Evolutionary conservation across 1,140 invertebrate genomes (phyloP).

Genomic region (Dryas iulia): DNA sequence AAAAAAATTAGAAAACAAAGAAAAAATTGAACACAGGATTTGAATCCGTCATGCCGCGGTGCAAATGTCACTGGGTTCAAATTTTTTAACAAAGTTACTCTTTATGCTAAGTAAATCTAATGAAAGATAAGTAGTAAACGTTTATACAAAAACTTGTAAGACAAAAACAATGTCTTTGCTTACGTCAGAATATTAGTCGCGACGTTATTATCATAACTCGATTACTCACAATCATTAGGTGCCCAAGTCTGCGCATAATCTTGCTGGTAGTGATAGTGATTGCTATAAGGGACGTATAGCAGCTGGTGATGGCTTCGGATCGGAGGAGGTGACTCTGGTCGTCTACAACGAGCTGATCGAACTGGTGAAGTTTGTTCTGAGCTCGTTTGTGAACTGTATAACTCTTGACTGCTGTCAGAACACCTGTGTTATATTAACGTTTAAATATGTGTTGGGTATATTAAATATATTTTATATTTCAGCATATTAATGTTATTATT

Average conservation of each 20-base stretch:
- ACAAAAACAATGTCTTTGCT: background rate
- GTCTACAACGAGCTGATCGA: conserved; percentile 63
- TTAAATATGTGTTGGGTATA: too few species aligned
- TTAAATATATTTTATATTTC: too few species aligned
- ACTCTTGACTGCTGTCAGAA: conserved; percentile 73
- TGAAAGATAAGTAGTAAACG: too few species aligned
- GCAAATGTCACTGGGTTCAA: too few species aligned
- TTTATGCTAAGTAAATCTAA: too few species aligned
- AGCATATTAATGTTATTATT: too few species aligned
- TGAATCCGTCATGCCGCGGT: too few species aligned
- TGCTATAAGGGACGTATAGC: conserved; percentile 88
- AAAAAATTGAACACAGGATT: too few species aligned
- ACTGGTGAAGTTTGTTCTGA: conserved; percentile 70
- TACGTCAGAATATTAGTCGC: background rate
- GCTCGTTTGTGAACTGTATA: conserved; percentile 71
- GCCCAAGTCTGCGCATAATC: conserved; percentile 58
- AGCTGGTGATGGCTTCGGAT: conserved; percentile 84
- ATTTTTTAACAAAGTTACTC: too few species aligned
- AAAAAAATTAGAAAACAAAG: too few species aligned
- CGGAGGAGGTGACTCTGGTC: conserved; percentile 84
- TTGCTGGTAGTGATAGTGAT: conserved; percentile 68
- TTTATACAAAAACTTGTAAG: too few species aligned
- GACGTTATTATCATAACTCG: background rate
- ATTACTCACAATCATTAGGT: conserved; percentile 57
- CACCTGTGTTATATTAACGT: conserved; percentile 39